These are phyloP conservation scores for Mastomys natalensis DNA, from an alignment of 2,113 vertebrate species.

Conservation along the genomic window DNA sequence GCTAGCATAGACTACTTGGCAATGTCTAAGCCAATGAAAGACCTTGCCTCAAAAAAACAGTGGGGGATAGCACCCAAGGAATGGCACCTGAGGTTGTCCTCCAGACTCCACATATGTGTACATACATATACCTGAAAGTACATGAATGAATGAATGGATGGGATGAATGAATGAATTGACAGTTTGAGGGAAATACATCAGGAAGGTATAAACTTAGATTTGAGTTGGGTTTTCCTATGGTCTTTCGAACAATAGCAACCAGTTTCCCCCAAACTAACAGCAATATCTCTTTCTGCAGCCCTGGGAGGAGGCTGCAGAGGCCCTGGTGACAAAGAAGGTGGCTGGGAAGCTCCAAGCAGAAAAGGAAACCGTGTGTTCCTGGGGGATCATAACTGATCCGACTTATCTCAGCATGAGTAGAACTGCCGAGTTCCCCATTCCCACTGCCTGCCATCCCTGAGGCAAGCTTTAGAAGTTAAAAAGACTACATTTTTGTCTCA, in stretches of 20 bases:
- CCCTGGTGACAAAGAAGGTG: neutral
- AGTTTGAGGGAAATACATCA: neutral
- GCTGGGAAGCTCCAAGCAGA: neutral
- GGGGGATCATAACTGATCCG: conserved; percentile 79
- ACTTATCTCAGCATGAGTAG: conserved; percentile 72
- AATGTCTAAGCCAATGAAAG: neutral
- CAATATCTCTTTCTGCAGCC: neutral
- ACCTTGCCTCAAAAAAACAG: neutral
- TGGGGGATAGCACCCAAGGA: neutral
- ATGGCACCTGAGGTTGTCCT: neutral
- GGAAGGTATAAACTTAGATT: neutral
- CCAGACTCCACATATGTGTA: neutral
- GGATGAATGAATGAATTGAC: neutral
- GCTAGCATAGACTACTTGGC: neutral
- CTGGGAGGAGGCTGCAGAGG: neutral
- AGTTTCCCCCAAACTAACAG: neutral
- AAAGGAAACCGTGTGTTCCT: conserved; percentile 59
- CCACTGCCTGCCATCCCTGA: conserved; percentile 80
- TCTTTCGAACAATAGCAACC: neutral
- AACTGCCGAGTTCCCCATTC: conserved; percentile 61
- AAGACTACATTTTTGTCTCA: conserved; percentile 69
- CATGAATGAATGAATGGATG: neutral
- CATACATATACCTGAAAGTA: neutral
- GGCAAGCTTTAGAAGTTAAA: conserved; percentile 82
- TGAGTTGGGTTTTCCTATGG: neutral